Evolutionary conservation across 2,113 vertebrate species (phyloP).

Genomic region (Indicator maculatus): DNA sequence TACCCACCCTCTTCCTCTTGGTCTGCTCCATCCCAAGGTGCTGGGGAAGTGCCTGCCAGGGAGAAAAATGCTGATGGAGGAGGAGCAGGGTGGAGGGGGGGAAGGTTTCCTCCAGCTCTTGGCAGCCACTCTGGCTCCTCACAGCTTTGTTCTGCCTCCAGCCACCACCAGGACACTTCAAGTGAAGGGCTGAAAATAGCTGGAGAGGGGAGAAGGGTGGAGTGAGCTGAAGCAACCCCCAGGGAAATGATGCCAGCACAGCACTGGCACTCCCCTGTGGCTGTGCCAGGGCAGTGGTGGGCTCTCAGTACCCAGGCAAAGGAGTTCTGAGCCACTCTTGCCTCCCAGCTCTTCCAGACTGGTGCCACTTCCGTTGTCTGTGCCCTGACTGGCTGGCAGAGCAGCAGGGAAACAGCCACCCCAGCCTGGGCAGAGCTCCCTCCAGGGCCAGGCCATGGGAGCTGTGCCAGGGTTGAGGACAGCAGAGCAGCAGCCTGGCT

Average conservation of each 20-base stretch:
- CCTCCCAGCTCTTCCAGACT: background rate
- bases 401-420: fast-evolving
- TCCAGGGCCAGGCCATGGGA: background rate
- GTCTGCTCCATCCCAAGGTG: constrained; percentile 23
- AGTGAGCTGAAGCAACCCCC: fast-evolving
- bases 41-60: background rate
- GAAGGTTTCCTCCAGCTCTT: background rate
- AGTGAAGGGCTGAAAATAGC: background rate
- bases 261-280: background rate
- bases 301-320: background rate
- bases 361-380: background rate
- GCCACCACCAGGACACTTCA: background rate
- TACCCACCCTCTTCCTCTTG: constrained; percentile 55
- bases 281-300: background rate
- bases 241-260: background rate
- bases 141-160: constrained; percentile 27
- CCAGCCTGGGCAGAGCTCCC: fast-evolving
- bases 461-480: background rate
- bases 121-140: background rate
- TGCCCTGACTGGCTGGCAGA: background rate
- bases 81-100: background rate
- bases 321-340: background rate
- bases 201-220: background rate
- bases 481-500: background rate
- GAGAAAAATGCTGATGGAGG: constrained; percentile 33